These are phyloP conservation scores for Pangasius sanitwongsei DNA, from an alignment of 2,797 vertebrate species.

Conservation along the genomic window DNA sequence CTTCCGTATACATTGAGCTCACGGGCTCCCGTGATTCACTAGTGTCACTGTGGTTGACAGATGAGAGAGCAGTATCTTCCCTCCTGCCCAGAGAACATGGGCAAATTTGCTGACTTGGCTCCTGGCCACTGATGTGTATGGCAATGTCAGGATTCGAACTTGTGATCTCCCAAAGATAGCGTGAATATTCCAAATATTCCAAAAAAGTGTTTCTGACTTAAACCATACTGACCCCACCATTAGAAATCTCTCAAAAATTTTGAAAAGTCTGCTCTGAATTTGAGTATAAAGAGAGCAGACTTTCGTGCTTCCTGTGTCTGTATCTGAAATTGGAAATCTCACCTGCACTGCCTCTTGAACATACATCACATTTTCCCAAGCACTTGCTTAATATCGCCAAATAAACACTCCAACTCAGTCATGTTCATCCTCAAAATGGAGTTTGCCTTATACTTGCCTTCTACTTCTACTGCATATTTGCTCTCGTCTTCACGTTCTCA, in stretches of 20 bases:
- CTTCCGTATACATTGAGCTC: neutral
- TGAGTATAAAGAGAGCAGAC: neutral
- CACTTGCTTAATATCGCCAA: neutral
- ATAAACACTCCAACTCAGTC: neutral
- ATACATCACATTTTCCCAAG: constrained; percentile 10
- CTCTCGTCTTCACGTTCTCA: neutral
- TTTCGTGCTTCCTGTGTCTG: neutral
- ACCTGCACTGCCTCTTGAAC: constrained; percentile 14
- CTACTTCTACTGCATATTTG: neutral
- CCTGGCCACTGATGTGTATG: neutral
- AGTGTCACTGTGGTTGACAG: neutral
- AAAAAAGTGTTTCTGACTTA: neutral
- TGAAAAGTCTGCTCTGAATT: neutral
- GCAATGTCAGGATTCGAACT: neutral
- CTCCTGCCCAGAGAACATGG: neutral
- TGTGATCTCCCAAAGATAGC: neutral
- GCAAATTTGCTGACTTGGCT: neutral
- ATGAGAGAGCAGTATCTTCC: neutral
- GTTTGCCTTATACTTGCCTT: neutral
- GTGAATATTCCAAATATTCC: neutral
- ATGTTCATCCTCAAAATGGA: neutral
- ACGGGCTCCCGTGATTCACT: neutral
- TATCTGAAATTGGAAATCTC: constrained; percentile 4
- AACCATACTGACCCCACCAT: neutral
- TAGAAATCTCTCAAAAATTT: neutral